phyloP scores from a whole-genome alignment of 1,140 invertebrate genomes.

The Drosophila ogumai region DNA sequence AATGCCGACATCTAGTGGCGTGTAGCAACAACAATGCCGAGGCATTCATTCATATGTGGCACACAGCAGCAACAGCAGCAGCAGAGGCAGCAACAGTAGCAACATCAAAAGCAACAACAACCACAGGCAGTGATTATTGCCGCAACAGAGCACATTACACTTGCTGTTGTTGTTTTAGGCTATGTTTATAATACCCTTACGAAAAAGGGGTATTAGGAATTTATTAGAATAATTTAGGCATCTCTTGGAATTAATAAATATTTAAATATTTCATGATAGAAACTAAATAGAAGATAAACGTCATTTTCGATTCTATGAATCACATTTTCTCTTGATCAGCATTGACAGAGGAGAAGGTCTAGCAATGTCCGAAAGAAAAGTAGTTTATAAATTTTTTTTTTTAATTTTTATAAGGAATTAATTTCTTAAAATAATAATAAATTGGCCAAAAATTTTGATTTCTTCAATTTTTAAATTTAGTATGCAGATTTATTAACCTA shows the following conservation, averaged over 20 bases:
- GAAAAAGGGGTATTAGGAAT: not conserved
- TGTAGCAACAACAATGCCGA: slow-evolving; percentile 72
- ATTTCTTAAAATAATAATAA: not conserved
- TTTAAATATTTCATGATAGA: not conserved
- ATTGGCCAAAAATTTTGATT: too few species aligned
- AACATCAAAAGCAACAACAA: slow-evolving; percentile 49
- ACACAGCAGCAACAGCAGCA: slow-evolving; percentile 50
- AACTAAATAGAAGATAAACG: not conserved
- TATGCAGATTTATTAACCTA: too few species aligned
- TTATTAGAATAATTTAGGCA: not conserved
- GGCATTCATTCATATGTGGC: slow-evolving; percentile 79
- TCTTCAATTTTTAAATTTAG: too few species aligned
- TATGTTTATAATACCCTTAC: slow-evolving; percentile 51
- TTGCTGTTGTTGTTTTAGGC: slow-evolving; percentile 64
- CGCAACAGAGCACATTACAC: slow-evolving; percentile 84
- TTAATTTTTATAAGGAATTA: not conserved
- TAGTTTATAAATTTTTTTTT: not conserved
- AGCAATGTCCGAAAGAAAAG: not conserved
- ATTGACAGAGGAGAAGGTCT: not conserved
- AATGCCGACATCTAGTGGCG: slow-evolving; percentile 78
- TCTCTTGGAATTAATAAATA: not conserved
- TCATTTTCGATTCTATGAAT: not conserved
- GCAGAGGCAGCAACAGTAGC: slow-evolving; percentile 32
- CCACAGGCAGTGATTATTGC: slow-evolving; percentile 73
- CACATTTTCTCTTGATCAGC: not conserved